phyloP scores from a whole-genome alignment of 2,888 invertebrate species.

The Electrophaes corylata region DNA sequence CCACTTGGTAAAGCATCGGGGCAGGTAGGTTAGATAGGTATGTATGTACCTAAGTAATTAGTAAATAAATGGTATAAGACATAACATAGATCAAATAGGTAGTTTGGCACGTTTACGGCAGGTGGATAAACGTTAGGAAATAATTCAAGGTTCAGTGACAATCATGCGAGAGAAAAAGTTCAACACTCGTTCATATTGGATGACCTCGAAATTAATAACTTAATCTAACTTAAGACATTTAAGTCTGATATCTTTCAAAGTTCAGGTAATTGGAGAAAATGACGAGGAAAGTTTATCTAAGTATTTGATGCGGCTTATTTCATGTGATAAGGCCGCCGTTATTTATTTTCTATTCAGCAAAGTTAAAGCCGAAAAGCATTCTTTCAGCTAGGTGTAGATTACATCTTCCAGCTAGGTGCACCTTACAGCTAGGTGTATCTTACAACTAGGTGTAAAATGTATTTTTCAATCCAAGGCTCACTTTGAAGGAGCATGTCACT shows the following conservation, averaged over 20 bases:
- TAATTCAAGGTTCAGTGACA: slow-evolving; percentile 17
- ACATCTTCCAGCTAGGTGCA: too few relatives aligned
- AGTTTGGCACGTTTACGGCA: background rate
- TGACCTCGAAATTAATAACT: slow-evolving; percentile 2
- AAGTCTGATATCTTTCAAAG: background rate
- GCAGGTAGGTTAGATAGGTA: background rate
- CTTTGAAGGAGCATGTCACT: background rate
- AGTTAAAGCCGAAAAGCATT: too few relatives aligned
- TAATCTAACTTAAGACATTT: background rate
- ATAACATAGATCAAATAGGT: slow-evolving; percentile 13
- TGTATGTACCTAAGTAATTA: background rate
- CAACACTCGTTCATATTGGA: background rate
- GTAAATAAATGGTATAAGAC: slow-evolving; percentile 8
- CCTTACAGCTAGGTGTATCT: too few relatives aligned
- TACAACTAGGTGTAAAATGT: too few relatives aligned
- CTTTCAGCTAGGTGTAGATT: too few relatives aligned
- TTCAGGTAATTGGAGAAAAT: too few relatives aligned
- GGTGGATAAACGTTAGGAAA: slow-evolving; percentile 16
- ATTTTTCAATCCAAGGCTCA: too few relatives aligned
- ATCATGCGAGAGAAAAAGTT: slow-evolving; percentile 24
- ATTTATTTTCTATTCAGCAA: too few relatives aligned
- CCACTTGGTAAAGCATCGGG: background rate
- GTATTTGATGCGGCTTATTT: too few relatives aligned
- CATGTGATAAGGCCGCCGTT: too few relatives aligned
- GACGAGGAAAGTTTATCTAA: too few relatives aligned